Conservation (phyloP, 2,113 vertebrate genomes). For the Rousettus leschenaultii region DNA sequence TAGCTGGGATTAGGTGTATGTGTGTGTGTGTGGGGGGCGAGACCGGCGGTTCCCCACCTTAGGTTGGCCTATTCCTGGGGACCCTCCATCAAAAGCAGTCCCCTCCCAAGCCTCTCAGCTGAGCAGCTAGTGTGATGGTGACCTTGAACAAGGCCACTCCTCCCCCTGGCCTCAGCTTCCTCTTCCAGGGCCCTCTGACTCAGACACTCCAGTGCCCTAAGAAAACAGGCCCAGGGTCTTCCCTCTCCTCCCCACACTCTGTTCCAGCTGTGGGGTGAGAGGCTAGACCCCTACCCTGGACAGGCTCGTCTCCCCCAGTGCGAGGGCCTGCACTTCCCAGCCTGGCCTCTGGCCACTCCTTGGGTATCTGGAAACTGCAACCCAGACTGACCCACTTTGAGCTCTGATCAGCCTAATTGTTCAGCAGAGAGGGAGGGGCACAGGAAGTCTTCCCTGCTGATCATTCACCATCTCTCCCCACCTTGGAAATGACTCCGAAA, state of each 20-base stretch:
- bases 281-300: background rate
- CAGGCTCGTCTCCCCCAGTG: background rate
- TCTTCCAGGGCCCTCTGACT: background rate
- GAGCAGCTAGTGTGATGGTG: background rate
- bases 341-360: background rate
- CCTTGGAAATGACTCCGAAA: background rate
- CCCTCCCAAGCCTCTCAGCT: background rate
- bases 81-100: background rate
- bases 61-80: background rate
- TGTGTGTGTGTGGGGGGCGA: too few species aligned
- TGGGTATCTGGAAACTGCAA: background rate
- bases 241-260: background rate
- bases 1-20: background rate
- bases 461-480: background rate
- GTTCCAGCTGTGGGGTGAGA: background rate
- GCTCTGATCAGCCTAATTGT: constrained; percentile 60
- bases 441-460: background rate
- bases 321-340: accelerated
- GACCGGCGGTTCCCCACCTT: background rate
- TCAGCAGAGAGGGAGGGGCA: constrained; percentile 10
- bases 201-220: background rate
- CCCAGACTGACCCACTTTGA: constrained; percentile 62
- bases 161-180: background rate
- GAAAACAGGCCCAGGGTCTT: background rate
- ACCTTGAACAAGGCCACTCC: constrained; percentile 6